Evolutionary conservation across 1,140 invertebrate genomes (phyloP).

Genomic region (Drosophila subobscura): DNA sequence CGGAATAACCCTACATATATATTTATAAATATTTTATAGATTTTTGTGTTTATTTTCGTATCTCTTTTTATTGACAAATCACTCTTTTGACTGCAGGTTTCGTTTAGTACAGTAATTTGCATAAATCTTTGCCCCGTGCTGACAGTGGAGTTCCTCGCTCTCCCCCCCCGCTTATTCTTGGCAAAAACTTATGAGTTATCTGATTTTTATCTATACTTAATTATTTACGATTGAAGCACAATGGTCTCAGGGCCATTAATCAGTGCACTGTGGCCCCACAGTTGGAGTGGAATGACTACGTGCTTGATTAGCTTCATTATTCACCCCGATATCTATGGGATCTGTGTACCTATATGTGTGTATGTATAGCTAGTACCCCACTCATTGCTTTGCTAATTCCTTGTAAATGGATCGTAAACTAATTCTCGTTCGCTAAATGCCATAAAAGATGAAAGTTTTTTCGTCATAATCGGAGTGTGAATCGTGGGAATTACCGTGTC

Average conservation of each 20-base stretch:
- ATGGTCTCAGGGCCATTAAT: constrained; percentile 75
- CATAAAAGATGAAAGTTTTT: constrained; percentile 71
- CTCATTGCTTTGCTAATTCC: constrained; percentile 57
- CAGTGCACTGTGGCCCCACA: constrained; percentile 42
- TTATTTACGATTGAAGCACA: constrained; percentile 75
- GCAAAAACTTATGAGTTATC: constrained; percentile 60
- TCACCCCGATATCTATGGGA: constrained; percentile 42
- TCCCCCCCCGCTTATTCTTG: neutral
- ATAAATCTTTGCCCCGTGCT: constrained; percentile 33
- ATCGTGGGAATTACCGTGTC: constrained; percentile 66
- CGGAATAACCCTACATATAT: constrained; percentile 13
- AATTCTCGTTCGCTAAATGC: constrained; percentile 47
- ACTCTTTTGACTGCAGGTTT: constrained; percentile 32
- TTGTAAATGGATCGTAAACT: constrained; percentile 67
- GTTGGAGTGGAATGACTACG: constrained; percentile 53
- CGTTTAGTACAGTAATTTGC: constrained; percentile 42
- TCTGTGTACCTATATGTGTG: neutral
- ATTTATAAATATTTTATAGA: constrained; percentile 11
- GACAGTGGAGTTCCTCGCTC: constrained; percentile 13
- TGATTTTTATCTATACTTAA: constrained; percentile 77
- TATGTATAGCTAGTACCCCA: constrained; percentile 5
- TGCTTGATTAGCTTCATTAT: constrained; percentile 69
- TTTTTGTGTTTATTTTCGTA: neutral
- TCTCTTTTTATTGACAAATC: constrained; percentile 38
- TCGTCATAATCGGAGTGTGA: constrained; percentile 63